phyloP scores from a whole-genome alignment of 2,113 vertebrate genomes.

The Uropsilus gracilis region DNA sequence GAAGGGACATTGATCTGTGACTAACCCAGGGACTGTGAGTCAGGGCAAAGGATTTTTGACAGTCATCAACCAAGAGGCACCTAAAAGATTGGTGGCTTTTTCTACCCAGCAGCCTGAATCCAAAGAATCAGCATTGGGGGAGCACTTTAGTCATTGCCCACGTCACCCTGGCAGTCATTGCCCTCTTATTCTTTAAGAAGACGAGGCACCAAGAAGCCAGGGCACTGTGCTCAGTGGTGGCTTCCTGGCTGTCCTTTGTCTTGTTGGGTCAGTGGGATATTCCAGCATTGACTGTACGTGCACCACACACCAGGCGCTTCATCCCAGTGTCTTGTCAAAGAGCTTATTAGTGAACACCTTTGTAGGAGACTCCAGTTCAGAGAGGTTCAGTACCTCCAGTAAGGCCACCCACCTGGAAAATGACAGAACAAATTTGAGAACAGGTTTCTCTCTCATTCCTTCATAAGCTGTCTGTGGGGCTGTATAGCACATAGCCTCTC shows the following conservation, averaged over 20 bases:
- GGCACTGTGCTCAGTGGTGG: background rate
- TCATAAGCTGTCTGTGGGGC: background rate
- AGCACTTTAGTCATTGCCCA: background rate
- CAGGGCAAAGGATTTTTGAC: background rate
- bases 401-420: background rate
- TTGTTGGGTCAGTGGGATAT: background rate
- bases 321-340: background rate
- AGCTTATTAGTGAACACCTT: background rate
- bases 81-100: background rate
- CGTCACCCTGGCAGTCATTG: background rate
- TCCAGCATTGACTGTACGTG: background rate
- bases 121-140: background rate
- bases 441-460: background rate
- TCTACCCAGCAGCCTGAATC: background rate
- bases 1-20: background rate
- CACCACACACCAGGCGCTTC: background rate
- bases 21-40: background rate
- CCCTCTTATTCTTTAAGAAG: background rate
- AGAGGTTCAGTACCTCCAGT: background rate
- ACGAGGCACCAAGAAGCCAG: background rate
- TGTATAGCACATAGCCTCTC: background rate
- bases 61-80: background rate
- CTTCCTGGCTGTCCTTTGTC: background rate
- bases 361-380: background rate
- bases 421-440: background rate